Base-by-base conservation (phyloP, 2,113 vertebrate genomes). In the Dasyornis broadbenti region DNA sequence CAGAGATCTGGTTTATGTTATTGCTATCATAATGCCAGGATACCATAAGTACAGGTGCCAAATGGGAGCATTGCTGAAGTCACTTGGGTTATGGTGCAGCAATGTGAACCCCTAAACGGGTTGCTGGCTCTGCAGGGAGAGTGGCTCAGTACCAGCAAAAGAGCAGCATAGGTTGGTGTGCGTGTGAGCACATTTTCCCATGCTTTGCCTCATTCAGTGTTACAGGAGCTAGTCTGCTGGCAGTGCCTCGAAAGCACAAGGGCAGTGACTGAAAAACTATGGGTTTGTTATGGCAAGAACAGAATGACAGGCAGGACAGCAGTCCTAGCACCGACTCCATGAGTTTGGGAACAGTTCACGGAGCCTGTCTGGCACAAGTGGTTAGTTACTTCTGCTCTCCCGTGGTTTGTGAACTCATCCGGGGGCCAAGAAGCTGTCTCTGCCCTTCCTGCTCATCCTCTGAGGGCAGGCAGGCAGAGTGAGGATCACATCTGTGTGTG, bases 71-170 rank as follows among this genome's bases (percentile, higher is more conserved):
- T 31, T 0, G 0, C 1, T 65, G 65, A 19, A 64, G 56, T 45
- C 44, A 7, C 57, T 39, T 10, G 4, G 54, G 64, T 65, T 50
- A 19, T 0, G 0, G 37, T 2, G 2, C 63, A 69, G 40, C 31
- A n/a, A 9, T 1, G 1, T 1, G 9, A 56, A 5, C 13, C 35
- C 47, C 84, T 73, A 28, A 40, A 28, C 17, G 40, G 5, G 35
- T 52, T 0, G 0, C 64, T 83, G 64, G 64, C 37, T 42, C 31
- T 0, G 0, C 22, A 44, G 57, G 47, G 33, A 52, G 11, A 2
- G 17, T 8, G n/a, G 31, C 81, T 64, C 56, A 8, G 28, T n/a
- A 33, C 9, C 21, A 31, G 84, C 52, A 33, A 5, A 70, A 66
- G 60, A 30, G 56, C 44, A 31, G 15, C 0, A 0, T 5, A 21